A percentile compares a stretch with the other conserved stretches of the same genome.
Conservation (phyloP, 2,113 vertebrate species). For the Cephalopholis sonnerati region DNA sequence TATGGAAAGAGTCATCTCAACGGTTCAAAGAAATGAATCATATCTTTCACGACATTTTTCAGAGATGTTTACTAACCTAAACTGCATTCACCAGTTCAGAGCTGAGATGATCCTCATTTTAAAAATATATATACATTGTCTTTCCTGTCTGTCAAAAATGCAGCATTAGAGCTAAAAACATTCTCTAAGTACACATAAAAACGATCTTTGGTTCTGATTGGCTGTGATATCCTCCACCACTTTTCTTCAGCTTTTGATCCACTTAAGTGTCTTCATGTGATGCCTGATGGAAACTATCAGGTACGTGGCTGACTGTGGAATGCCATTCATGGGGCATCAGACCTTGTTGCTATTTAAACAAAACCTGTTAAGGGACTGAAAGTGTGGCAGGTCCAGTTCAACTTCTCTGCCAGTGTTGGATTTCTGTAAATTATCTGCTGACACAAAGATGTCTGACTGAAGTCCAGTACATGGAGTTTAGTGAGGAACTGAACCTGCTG, state of each 20-base stretch:
- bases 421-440: no score
- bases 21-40: background rate
- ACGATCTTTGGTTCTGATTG: background rate
- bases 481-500: background rate
- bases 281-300: background rate
- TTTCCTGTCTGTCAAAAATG: background rate
- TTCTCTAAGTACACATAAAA: background rate
- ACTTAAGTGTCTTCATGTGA: constrained; percentile 14
- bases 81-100: background rate
- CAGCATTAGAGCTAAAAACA: background rate
- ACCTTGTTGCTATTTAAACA: background rate
- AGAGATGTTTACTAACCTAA: background rate
- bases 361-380: background rate
- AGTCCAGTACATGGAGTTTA: no score
- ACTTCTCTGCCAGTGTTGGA: background rate
- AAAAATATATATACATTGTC: background rate
- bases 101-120: background rate
- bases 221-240: background rate
- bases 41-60: background rate
- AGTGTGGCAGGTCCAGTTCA: background rate
- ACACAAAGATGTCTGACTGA: background rate
- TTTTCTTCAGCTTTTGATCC: background rate
- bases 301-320: background rate
- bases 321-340: background rate
- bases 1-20: background rate